Conservation (phyloP, 2,113 vertebrate genomes). For the Rousettus leschenaultii region DNA sequence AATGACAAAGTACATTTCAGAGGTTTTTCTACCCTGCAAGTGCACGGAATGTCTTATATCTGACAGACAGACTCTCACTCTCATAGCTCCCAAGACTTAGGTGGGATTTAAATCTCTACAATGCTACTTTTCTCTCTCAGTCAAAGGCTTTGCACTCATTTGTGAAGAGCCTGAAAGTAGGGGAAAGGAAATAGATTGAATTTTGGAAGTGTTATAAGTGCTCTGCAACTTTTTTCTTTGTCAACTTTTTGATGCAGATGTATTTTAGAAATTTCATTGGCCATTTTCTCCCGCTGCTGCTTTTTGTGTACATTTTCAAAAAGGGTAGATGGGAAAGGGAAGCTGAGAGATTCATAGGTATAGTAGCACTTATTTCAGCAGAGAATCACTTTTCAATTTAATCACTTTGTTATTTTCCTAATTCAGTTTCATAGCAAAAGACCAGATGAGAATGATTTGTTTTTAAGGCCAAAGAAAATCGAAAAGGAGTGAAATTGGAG, state of each 20-base stretch:
- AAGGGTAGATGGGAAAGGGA: not conserved
- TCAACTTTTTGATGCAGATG: constrained; percentile 62
- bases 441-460: constrained; percentile 7
- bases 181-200: constrained; percentile 38
- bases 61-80: constrained; percentile 60
- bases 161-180: constrained; percentile 44
- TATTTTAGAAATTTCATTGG: constrained; percentile 64
- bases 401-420: constrained; percentile 65
- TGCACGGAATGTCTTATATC: constrained; percentile 46
- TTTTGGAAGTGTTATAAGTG: constrained; percentile 31
- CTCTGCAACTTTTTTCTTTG: constrained; percentile 58
- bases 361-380: constrained; percentile 14
- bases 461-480: constrained; percentile 46
- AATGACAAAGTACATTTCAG: constrained; percentile 47
- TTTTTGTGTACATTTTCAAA: constrained; percentile 66
- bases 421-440: not conserved
- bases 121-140: constrained; percentile 55
- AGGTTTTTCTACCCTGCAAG: constrained; percentile 40
- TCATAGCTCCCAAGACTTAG: constrained; percentile 59
- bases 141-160: constrained; percentile 62
- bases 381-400: constrained; percentile 47
- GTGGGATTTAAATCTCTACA: constrained; percentile 61
- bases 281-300: constrained; percentile 47
- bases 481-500: constrained; percentile 27
- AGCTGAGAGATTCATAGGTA: constrained; percentile 23